Evolutionary conservation across 2,797 vertebrate species (phyloP).

Genomic region (Furcifer pardalis): DNA sequence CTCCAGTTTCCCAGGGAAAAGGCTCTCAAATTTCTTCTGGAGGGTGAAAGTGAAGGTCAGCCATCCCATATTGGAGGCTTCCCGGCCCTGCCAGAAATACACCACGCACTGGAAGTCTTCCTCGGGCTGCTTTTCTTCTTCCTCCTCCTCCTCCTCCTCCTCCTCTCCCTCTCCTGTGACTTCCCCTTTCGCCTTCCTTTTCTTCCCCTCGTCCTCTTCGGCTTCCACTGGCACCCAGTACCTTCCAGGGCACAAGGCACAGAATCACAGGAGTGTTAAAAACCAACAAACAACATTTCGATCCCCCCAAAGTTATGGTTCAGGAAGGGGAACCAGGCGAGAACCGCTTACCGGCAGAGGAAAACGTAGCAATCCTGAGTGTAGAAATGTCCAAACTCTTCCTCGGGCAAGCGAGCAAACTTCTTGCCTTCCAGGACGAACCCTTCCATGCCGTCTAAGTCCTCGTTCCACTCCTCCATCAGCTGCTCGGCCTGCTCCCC

Average conservation of each 20-base stretch:
- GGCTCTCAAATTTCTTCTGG: slow-evolving; percentile 98
- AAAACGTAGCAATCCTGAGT: slow-evolving; percentile 98
- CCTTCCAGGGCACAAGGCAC: slow-evolving; percentile 71
- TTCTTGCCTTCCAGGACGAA: slow-evolving; percentile 97
- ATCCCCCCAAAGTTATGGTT: too few species aligned
- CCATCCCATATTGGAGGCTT: slow-evolving; percentile 99
- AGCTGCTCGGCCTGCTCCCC: slow-evolving; percentile 88
- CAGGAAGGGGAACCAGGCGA: too few species aligned
- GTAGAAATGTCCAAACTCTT: slow-evolving; percentile 97
- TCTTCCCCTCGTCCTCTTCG: slow-evolving; percentile 83
- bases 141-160: slow-evolving; percentile 75
- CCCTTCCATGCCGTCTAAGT: slow-evolving; percentile 97
- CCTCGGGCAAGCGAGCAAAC: slow-evolving; percentile 94
- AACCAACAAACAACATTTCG: too few species aligned
- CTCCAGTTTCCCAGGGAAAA: slow-evolving; percentile 96
- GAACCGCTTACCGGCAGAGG: slow-evolving; percentile 87
- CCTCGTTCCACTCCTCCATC: slow-evolving; percentile 98
- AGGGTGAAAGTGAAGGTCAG: slow-evolving; percentile 98
- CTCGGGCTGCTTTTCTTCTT: slow-evolving; percentile 90
- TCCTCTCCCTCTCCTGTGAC: slow-evolving; percentile 50
- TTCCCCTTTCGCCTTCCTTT: slow-evolving; percentile 66
- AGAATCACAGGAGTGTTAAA: too few species aligned
- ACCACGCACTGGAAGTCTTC: slow-evolving; percentile 98
- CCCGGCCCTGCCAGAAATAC: slow-evolving; percentile 98
- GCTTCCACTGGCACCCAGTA: slow-evolving; percentile 97